phyloP scores from a whole-genome alignment of 2,113 vertebrate species.

The Hirundichthys speculiger region DNA sequence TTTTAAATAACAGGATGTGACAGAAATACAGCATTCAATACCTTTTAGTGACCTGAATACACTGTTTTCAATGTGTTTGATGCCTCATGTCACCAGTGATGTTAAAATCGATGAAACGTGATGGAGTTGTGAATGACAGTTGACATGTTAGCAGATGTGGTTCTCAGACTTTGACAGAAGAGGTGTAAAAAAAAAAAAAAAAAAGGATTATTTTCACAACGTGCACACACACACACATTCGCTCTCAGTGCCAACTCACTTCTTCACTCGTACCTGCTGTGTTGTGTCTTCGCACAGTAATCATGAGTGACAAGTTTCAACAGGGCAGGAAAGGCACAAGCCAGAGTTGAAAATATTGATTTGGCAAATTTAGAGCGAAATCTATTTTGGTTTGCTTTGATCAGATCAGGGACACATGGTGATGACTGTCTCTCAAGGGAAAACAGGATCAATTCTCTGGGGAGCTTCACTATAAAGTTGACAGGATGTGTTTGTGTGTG shows the following conservation, averaged over 20 bases:
- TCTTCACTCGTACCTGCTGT: conserved; percentile 20
- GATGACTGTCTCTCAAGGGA: conserved; percentile 38
- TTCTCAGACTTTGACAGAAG: conserved; percentile 41
- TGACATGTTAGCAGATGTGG: conserved; percentile 43
- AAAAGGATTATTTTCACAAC: neutral
- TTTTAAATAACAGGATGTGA: neutral
- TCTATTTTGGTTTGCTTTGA: conserved; percentile 56
- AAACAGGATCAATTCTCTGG: conserved; percentile 23
- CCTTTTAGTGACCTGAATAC: conserved; percentile 5
- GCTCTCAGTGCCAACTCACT: conserved; percentile 20
- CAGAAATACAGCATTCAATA: neutral
- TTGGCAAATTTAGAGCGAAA: conserved; percentile 46
- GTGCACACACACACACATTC: neutral
- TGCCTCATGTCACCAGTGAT: conserved; percentile 28
- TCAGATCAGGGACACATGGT: conserved; percentile 44
- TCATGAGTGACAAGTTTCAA: conserved; percentile 49
- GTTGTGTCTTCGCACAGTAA: conserved; percentile 21
- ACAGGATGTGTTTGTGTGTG: conserved; percentile 3
- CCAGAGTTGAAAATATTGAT: conserved; percentile 30
- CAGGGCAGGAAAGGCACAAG: neutral
- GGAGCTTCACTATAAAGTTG: conserved; percentile 30
- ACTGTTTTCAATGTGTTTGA: conserved; percentile 8
- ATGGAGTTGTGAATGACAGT: conserved; percentile 34
- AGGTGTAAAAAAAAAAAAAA: conserved; percentile 9
- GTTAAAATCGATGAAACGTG: conserved; percentile 14